Base-by-base conservation (phyloP, 2,113 vertebrate species). In the Coracopsis vasa region DNA sequence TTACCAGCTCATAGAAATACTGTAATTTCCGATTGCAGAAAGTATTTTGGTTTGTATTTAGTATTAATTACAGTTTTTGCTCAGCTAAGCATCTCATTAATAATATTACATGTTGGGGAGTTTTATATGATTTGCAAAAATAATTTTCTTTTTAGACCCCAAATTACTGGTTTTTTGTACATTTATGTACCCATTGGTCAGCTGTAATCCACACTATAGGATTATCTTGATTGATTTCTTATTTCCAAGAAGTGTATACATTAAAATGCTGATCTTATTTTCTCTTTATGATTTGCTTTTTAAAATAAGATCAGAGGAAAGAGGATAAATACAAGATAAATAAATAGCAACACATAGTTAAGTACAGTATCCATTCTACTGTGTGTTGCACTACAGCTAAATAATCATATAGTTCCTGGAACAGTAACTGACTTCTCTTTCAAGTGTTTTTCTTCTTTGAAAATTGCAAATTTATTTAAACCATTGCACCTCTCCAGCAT, bases 31-130 rank as follows among this genome's bases (percentile, higher is more conserved):
- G 60, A 96, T 92, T 96, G 86, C 58, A 91, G 92, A 93, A 92
- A 95, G 37, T 93, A 94, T 92, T 92, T 95, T 82, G 45, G 84
- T 96, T 97, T 95, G 15, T 95, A 93, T 97, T 98, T 97, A 90
- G 86, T 98, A 97, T 98, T 97, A 98, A 98, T 97, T 96, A 96
- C 54, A 90, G 82, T 86, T 96, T 98, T 97, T 97, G 93, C 92
- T 98, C 72, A 96, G 21, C 89, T 77, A 81, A 98, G 72, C 75
- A 88, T 91, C 92, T 97, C 80, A 95, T 96, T 97, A 97, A 95
- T 96, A 96, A 65, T 62, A 88, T 86, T 96, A 70, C 62, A 88
- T 88, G 8, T 93, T 88, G 50, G 48, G 37, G 17, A 77, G 82
- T 92, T 97, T 79, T 90, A 92, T 56, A 75, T 81, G 42, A 88